Evolutionary conservation across 2,797 vertebrate species (phyloP), one percentile per base, ranked within the genome.

Genomic region (Tapera naevia): DNA sequence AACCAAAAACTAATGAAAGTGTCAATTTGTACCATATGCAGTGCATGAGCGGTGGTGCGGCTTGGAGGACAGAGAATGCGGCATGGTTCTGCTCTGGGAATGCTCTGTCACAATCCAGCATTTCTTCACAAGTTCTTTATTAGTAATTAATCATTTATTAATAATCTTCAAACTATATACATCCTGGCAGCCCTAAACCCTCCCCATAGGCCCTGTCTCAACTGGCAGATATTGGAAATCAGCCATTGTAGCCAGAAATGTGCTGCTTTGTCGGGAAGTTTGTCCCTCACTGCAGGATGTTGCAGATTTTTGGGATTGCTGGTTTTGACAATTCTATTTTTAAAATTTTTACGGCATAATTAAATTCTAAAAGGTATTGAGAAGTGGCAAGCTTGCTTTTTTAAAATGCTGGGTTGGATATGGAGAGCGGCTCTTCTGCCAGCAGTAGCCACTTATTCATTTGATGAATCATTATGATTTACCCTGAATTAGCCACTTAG

Each of bases 51-150:
- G 57, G 70, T 3, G 2, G 15, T 12, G 7, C 1, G 1, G 39
- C 43, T 33, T 5, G 7, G 15, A 53, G 10, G 10, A 33, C 0
- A 5, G 45, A 51, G 15, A 5, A 2, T 4, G 13, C 1, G 2
- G 48, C 1, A 1, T 28, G 19, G 25, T 14, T 45, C 25, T 18
- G 41, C 33, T 54, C 48, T 13, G 66, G 39, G 73, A 48, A 57
- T 50, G 43, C 43, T 48, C 18, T 25, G 64, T 46, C 13, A 6
- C n/a, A 6, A 27, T 14, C 37, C 62, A 57, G 43, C 0, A 0
- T 43, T 66, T 8, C 53, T 67, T 56, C 60, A 21, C 33, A 57
- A 37, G 37, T 30, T 67, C 23, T 39, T 14, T 35, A 24, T 45
- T 51, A 58, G 39, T 46, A 41, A 89, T 80, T 56, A 17, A 18